These are phyloP conservation scores for Miniopterus natalensis DNA, from an alignment of 2,113 vertebrate genomes.

Conservation along the genomic window DNA sequence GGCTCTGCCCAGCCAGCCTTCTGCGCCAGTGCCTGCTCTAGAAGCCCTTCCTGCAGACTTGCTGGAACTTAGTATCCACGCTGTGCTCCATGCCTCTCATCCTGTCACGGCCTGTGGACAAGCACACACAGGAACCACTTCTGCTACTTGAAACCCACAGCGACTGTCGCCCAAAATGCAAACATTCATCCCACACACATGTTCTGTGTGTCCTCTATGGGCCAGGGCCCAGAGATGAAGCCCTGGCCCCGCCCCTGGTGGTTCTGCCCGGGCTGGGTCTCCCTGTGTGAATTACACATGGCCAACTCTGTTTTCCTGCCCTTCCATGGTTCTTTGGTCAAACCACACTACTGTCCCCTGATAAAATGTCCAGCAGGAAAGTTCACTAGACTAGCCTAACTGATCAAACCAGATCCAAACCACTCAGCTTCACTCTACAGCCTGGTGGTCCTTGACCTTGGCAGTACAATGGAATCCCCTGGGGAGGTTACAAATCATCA, in stretches of 20 bases:
- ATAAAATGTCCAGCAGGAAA: neutral
- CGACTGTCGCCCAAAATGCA: neutral
- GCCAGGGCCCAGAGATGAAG: neutral
- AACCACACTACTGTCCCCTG: neutral
- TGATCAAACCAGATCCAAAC: neutral
- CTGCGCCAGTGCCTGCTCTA: neutral
- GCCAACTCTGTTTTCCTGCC: too few species aligned
- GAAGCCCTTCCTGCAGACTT: neutral
- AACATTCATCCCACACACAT: neutral
- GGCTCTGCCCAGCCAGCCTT: neutral
- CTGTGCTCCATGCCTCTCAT: fast-evolving
- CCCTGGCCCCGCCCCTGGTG: neutral
- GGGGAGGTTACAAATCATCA: neutral
- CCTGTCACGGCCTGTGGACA: neutral
- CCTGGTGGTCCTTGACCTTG: neutral
- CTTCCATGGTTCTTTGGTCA: neutral
- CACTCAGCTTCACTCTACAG: neutral
- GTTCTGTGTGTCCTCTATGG: neutral
- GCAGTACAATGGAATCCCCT: neutral
- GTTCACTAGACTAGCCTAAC: neutral
- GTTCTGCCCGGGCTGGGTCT: neutral
- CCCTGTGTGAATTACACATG: neutral
- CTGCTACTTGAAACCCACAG: fast-evolving
- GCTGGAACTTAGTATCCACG: neutral
- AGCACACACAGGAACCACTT: neutral